Evolutionary conservation across 1,140 invertebrate species (phyloP).

Genomic region (Hylyphantes graminicola): DNA sequence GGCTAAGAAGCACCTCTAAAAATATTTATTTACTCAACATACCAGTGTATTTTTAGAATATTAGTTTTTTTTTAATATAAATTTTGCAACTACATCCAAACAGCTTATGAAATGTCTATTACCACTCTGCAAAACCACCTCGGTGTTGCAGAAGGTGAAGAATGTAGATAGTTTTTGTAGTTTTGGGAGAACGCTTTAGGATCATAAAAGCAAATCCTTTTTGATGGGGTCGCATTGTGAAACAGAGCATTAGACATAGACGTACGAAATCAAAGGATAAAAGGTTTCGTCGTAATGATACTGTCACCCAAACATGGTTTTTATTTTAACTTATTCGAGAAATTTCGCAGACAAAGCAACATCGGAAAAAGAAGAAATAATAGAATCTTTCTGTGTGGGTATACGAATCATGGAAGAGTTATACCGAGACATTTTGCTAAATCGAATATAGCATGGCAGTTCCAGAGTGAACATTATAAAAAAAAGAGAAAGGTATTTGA

Average conservation of each 20-base stretch:
- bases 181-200: constrained; percentile 39
- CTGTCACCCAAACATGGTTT: constrained; percentile 47
- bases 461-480: constrained; percentile 6
- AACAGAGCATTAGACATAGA: constrained; percentile 57
- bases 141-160: constrained; percentile 41
- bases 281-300: constrained; percentile 53
- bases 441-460: constrained; percentile 25
- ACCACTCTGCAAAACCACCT: constrained; percentile 1
- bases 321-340: constrained; percentile 45
- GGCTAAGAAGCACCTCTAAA: too few species aligned
- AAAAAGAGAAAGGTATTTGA: constrained; percentile 31
- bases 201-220: constrained; percentile 59
- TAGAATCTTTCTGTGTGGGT: constrained; percentile 11
- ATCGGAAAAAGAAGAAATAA: constrained; percentile 10
- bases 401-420: constrained; percentile 29
- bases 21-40: too few species aligned
- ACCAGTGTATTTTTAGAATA: too few species aligned
- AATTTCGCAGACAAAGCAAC: constrained; percentile 30
- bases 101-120: too few species aligned
- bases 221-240: constrained; percentile 59
- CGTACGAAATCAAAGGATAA: constrained; percentile 58
- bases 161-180: constrained; percentile 53
- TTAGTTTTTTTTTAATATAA: too few species aligned
- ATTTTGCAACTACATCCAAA: too few species aligned
- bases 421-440: constrained; percentile 39